Evolutionary conservation across 2,113 vertebrate species (phyloP).

Genomic region (Sisor rabdophorus): DNA sequence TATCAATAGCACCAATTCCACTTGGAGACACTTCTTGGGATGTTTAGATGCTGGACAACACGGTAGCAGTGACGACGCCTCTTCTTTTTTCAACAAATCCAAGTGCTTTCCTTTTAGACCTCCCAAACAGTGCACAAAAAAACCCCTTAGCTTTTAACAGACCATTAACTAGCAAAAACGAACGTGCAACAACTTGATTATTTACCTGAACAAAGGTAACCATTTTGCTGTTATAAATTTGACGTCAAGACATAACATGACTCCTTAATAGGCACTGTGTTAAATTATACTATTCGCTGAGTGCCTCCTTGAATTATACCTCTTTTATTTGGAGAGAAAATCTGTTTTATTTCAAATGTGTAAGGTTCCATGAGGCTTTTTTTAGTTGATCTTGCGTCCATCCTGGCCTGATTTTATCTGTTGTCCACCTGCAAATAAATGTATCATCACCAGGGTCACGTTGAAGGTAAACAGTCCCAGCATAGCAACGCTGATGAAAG

Average conservation of each 20-base stretch:
- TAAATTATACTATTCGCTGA: conserved; percentile 35
- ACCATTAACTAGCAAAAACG: conserved; percentile 40
- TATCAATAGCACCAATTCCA: background rate
- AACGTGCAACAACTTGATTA: conserved; percentile 54
- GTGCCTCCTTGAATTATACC: conserved; percentile 27
- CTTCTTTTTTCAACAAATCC: conserved; percentile 4
- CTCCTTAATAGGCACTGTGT: conserved; percentile 32
- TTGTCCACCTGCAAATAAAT: conserved; percentile 24
- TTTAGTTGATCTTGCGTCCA: conserved; percentile 24
- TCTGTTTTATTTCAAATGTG: background rate
- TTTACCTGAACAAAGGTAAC: conserved; percentile 32
- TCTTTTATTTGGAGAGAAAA: conserved; percentile 28
- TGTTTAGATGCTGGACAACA: background rate
- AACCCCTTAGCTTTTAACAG: conserved; percentile 22
- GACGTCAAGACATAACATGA: conserved; percentile 30
- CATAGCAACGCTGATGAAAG: conserved; percentile 28
- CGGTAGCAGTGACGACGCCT: background rate
- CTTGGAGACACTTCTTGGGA: background rate
- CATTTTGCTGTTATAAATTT: conserved; percentile 37
- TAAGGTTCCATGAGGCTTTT: conserved; percentile 5
- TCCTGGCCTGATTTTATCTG: conserved; percentile 10
- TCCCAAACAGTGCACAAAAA: conserved; percentile 19
- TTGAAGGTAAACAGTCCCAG: conserved; percentile 40
- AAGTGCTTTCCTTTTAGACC: conserved; percentile 20
- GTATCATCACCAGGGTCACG: conserved; percentile 37